Base-by-base conservation (phyloP, 2,113 vertebrate species). In the Salminus brasiliensis region DNA sequence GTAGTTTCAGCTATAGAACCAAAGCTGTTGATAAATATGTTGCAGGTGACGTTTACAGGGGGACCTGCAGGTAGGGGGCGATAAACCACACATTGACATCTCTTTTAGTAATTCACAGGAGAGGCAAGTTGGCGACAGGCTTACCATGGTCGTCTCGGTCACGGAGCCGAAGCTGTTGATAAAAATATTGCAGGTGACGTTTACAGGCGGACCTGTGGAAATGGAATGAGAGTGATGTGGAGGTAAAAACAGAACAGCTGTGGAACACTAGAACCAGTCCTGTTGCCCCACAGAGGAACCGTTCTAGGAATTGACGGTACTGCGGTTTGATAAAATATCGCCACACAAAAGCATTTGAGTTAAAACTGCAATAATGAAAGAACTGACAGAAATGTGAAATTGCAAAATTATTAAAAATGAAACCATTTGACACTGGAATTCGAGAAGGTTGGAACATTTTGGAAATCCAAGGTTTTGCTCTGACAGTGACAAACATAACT, bases 1-100 rank as follows among this genome's bases (percentile, higher is more conserved):
- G 97, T 98, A 91, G 96, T 97, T 95, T 99, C 96, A 93, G 97
- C 96, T 95, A 99, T 96, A 93, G 96, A 99, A 95, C 97, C 97
- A 96, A 98, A 99, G 96, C 97, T 98, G 97, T 98, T 98, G 96
- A 97, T 99, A 97, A 99, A 98, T 96, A 97, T 99, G 95, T 98
- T 98, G 95, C 96, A 99, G 92, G 95, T 97, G 95, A 98, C 95
- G 95, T 98, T 98, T 94, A 98, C 97, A 92, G 97, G 96, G 92
- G 95, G 94, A 95, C 97, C 97, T 98, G 96, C 93, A 95, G 95
- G 93, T 96, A 96, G 23, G 32, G 95, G 94, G 95, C 93, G 94
- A 96, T 93, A 96, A 91, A 96, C 93, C 96, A 95, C 93, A 95
- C 94, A 95, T 93, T 93, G 93, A 94, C 93, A 97, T 91, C 91